These are phyloP conservation scores for Oscheius sp. DNA, from an alignment of 2,888 invertebrate genomes.

Conservation along the genomic window DNA sequence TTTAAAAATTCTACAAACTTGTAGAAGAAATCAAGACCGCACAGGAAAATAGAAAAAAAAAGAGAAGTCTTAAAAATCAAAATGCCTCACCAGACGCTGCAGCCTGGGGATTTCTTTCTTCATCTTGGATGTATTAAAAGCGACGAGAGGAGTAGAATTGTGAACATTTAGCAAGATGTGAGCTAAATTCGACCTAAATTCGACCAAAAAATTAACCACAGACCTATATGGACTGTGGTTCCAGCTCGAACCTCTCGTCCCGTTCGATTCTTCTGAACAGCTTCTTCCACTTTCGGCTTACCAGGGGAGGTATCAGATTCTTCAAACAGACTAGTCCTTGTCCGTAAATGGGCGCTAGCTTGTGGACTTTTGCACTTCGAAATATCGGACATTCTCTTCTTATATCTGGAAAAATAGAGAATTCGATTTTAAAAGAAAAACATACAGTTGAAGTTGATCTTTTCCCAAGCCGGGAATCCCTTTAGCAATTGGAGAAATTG, in stretches of 20 bases:
- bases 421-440: not conserved
- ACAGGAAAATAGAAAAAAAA: not conserved
- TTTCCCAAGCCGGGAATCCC: slow-evolving; percentile 8
- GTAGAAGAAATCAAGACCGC: not conserved
- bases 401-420: slow-evolving; percentile 23
- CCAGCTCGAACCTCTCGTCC: slow-evolving; percentile 21
- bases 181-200: slow-evolving; percentile 28
- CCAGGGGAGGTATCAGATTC: not conserved
- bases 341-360: not conserved
- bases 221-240: slow-evolving; percentile 30
- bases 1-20: not conserved
- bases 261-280: slow-evolving; percentile 29
- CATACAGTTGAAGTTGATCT: slow-evolving; percentile 7
- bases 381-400: slow-evolving; percentile 24
- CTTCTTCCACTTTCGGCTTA: slow-evolving; percentile 1
- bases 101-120: not conserved
- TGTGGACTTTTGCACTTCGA: not conserved
- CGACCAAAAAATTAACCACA: no score
- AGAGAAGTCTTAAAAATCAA: not conserved
- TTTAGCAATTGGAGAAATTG: not conserved
- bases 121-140: slow-evolving; percentile 22
- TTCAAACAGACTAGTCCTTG: slow-evolving; percentile 24
- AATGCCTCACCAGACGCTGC: slow-evolving; percentile 24
- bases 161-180: slow-evolving; percentile 38
- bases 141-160: slow-evolving; percentile 31